Conservation (phyloP, 2,797 vertebrate species). For the Helarctos malayanus region DNA sequence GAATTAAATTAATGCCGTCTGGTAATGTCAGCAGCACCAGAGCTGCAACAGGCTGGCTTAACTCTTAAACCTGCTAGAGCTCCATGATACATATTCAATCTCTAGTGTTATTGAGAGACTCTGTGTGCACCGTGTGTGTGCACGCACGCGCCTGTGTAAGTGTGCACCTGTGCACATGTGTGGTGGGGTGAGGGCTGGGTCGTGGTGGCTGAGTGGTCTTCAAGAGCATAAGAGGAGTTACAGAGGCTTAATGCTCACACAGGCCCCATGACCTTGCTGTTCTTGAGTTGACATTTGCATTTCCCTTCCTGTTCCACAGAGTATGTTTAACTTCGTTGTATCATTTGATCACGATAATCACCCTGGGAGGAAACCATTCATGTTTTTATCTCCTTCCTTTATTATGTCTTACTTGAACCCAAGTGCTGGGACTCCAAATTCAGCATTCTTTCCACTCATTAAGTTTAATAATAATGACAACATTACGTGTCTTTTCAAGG, state of each 20-base stretch:
- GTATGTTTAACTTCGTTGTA: neutral
- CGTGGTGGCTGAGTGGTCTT: neutral
- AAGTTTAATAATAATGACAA: neutral
- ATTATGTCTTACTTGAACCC: neutral
- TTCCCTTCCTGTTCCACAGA: neutral
- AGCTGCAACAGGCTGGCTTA: conserved; percentile 85
- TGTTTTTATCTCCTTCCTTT: neutral
- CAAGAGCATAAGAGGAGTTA: neutral
- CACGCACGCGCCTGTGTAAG: no score
- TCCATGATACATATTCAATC: conserved; percentile 78
- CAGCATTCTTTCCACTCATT: neutral
- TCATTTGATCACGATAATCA: neutral
- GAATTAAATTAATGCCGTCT: conserved; percentile 91
- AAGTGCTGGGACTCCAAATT: neutral
- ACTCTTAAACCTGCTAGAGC: conserved; percentile 85
- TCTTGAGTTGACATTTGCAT: conserved; percentile 14
- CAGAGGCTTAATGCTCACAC: neutral
- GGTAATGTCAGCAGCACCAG: conserved; percentile 86
- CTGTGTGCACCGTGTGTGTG: neutral
- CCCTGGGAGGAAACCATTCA: neutral
- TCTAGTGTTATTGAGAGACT: conserved; percentile 55
- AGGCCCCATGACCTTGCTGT: neutral
- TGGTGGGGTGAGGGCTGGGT: fast-evolving
- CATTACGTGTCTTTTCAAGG: neutral
- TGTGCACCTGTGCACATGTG: neutral